Evolutionary conservation across 2,888 invertebrate species (phyloP).

Genomic region (Byasa hedistus): DNA sequence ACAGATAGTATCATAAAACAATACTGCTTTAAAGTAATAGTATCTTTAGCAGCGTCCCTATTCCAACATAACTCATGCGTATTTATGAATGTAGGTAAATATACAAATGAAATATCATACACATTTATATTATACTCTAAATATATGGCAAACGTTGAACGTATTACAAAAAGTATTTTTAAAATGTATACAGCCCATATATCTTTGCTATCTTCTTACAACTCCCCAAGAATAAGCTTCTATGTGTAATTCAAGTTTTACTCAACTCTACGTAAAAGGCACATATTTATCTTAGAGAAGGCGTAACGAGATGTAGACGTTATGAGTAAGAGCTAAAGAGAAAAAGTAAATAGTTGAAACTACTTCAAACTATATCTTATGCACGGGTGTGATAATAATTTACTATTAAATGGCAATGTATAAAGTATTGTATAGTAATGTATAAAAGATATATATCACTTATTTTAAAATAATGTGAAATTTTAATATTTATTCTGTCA

Average conservation of each 20-base stretch:
- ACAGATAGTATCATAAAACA: neutral
- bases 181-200: neutral
- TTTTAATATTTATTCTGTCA: too few relatives aligned
- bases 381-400: neutral
- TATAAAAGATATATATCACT: too few relatives aligned
- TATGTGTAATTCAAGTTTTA: slow-evolving; percentile 5
- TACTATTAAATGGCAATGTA: neutral
- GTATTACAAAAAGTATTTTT: neutral
- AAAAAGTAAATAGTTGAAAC: slow-evolving; percentile 2
- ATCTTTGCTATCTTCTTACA: neutral
- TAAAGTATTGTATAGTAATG: too few relatives aligned
- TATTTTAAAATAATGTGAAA: too few relatives aligned
- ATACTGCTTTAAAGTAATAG: too few relatives aligned
- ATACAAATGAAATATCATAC: too few relatives aligned
- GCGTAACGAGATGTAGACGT: slow-evolving; percentile 5
- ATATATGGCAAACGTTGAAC: neutral
- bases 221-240: neutral
- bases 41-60: too few relatives aligned
- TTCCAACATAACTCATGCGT: too few relatives aligned
- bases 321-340: neutral
- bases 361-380: neutral
- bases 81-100: too few relatives aligned
- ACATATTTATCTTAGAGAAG: slow-evolving; percentile 8
- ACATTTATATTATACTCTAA: too few relatives aligned
- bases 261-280: slow-evolving; percentile 3